phyloP scores from a whole-genome alignment of 2,797 vertebrate species.

The Hemitrygon akajei region DNA sequence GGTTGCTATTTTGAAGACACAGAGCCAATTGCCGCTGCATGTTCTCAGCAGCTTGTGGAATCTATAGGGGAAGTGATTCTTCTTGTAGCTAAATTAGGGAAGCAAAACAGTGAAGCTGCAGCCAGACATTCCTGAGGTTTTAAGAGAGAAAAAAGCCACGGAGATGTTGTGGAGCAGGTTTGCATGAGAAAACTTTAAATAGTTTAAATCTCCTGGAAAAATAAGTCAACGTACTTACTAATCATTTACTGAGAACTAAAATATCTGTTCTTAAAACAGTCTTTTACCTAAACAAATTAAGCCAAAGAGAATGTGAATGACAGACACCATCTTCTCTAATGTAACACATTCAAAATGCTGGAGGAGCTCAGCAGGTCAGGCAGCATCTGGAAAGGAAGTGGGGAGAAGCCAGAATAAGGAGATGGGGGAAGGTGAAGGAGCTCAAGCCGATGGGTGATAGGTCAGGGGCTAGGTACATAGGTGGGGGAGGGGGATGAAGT shows the following conservation, averaged over 20 bases:
- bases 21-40: neutral
- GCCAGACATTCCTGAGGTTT: neutral
- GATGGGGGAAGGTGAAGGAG: too few species aligned
- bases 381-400: too few species aligned
- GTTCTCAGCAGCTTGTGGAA: neutral
- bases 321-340: neutral
- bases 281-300: constrained; percentile 1
- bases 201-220: neutral
- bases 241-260: neutral
- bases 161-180: neutral
- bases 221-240: neutral
- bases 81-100: neutral
- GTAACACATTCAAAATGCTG: too few species aligned
- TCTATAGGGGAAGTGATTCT: neutral
- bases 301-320: neutral
- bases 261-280: neutral
- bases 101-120: constrained; percentile 3
- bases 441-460: too few species aligned
- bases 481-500: too few species aligned
- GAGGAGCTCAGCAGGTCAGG: too few species aligned
- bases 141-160: neutral
- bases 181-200: neutral
- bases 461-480: too few species aligned
- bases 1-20: neutral
- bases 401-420: too few species aligned